Evolutionary conservation across 2,113 vertebrate genomes (phyloP).

Genomic region (Alouatta palliata): DNA sequence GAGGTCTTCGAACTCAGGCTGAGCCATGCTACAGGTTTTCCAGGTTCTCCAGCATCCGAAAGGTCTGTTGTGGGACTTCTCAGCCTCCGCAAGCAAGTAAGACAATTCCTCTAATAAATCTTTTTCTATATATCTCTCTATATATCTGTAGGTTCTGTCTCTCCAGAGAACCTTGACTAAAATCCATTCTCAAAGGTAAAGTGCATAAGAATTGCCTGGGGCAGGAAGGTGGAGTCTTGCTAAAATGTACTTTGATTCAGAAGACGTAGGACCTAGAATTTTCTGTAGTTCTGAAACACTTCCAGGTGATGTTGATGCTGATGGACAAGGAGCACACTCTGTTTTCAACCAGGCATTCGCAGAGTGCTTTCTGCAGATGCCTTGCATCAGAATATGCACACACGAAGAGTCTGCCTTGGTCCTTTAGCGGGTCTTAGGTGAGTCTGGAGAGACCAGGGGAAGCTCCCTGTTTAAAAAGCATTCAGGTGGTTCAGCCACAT

Average conservation of each 20-base stretch:
- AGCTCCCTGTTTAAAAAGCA: neutral
- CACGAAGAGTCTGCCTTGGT: neutral
- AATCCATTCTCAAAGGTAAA: neutral
- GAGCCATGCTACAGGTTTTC: neutral
- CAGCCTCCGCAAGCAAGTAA: neutral
- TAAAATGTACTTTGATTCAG: neutral
- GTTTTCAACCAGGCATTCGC: neutral
- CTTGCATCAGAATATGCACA: neutral
- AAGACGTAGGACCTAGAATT: neutral
- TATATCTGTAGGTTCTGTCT: no score
- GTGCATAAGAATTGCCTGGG: no score
- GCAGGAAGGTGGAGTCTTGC: neutral
- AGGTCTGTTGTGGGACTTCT: neutral
- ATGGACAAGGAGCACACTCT: no score
- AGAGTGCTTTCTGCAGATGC: neutral
- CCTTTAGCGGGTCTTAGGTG: no score
- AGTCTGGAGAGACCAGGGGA: neutral
- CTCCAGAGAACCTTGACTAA: neutral
- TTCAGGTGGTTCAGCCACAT: neutral
- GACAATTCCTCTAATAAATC: no score
- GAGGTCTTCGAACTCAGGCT: neutral
- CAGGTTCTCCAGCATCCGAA: neutral
- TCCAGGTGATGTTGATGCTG: neutral
- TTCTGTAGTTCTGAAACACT: neutral
- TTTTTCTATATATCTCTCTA: fast-evolving